phyloP scores from a whole-genome alignment of 2,888 invertebrate genomes.

The Idaea dimidiata region DNA sequence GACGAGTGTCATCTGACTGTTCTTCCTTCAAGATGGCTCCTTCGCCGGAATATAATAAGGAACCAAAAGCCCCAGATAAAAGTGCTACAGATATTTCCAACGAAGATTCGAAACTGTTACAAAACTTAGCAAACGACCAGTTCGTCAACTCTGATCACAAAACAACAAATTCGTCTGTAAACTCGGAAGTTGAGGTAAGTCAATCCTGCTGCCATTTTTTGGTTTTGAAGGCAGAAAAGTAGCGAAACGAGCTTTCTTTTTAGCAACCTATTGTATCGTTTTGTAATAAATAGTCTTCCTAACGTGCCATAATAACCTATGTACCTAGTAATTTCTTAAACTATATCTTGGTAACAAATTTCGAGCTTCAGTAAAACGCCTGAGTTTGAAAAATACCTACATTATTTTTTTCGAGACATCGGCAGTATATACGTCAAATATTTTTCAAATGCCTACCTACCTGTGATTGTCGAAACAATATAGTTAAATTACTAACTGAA shows the following conservation, averaged over 20 bases:
- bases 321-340: neutral
- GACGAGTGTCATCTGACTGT: constrained; percentile 81
- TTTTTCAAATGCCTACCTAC: neutral
- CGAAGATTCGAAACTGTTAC: constrained; percentile 75
- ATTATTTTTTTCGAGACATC: neutral
- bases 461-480: neutral
- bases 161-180: constrained; percentile 52
- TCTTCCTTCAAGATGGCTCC: constrained; percentile 87
- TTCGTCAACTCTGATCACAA: constrained; percentile 65
- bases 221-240: constrained; percentile 34
- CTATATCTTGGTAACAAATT: neutral
- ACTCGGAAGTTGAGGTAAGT: constrained; percentile 72
- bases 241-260: neutral
- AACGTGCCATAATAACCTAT: neutral
- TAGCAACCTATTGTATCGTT: neutral
- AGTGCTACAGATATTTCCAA: constrained; percentile 61
- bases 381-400: neutral
- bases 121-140: constrained; percentile 64
- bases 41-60: constrained; percentile 88
- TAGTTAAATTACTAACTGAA: neutral
- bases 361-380: neutral
- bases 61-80: constrained; percentile 89
- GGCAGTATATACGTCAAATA: neutral
- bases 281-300: neutral
- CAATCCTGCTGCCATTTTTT: constrained; percentile 59